Conservation (phyloP, 1,140 invertebrate species). For the Liolophura sinensis region DNA sequence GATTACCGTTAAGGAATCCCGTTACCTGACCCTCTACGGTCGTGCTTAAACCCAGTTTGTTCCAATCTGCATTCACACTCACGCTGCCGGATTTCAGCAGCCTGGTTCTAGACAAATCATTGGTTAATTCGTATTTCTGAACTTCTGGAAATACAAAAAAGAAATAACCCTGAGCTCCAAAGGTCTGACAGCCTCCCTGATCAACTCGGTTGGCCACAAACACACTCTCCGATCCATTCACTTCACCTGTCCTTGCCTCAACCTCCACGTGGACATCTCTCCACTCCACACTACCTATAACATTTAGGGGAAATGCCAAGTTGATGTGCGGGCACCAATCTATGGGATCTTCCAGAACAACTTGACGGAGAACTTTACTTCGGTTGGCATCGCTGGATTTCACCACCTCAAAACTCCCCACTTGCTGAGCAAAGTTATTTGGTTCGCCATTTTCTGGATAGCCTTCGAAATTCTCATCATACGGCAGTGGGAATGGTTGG, state of each 20-base stretch:
- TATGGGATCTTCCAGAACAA: constrained; percentile 37
- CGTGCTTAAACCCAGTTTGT: constrained; percentile 18
- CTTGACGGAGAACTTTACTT: constrained; percentile 43
- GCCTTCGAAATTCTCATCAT: constrained; percentile 52
- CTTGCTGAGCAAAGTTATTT: constrained; percentile 50
- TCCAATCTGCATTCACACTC: constrained; percentile 16
- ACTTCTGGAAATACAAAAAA: constrained; percentile 35
- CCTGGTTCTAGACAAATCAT: constrained; percentile 20
- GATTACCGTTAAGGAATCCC: constrained; percentile 28
- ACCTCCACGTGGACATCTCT: constrained; percentile 37
- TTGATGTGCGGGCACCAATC: constrained; percentile 41
- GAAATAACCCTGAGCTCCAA: constrained; percentile 33
- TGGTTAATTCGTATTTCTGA: constrained; percentile 30
- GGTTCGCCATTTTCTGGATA: constrained; percentile 46
- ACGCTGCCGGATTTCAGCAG: background rate
- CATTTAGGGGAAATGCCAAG: constrained; percentile 24
- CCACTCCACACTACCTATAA: constrained; percentile 36
- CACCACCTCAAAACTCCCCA: constrained; percentile 48
- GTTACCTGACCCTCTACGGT: background rate
- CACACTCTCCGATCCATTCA: constrained; percentile 41
- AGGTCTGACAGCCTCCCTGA: constrained; percentile 30
- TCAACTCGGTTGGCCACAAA: constrained; percentile 44
- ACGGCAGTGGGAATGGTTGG: constrained; percentile 48
- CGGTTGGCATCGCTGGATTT: constrained; percentile 20
- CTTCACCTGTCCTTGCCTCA: constrained; percentile 28